These are phyloP conservation scores for Ostrea edulis DNA, from an alignment of 1,140 invertebrate genomes.

Conservation along the genomic window DNA sequence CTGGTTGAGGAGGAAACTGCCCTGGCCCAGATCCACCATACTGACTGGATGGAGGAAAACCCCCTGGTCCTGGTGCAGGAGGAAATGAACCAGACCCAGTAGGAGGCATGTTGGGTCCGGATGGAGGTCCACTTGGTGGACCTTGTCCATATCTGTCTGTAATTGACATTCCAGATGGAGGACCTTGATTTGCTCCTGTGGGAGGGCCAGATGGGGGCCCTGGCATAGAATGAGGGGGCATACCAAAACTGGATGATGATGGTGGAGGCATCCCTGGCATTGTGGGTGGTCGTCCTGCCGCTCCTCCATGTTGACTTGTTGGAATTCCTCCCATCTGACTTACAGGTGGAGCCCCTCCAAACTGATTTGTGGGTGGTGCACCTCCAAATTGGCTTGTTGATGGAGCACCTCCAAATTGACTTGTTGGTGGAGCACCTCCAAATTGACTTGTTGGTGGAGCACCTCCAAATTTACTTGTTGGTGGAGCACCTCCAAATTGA, in stretches of 20 bases:
- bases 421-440: conserved; percentile 10
- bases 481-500: conserved; percentile 15
- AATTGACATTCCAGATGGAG: conserved; percentile 37
- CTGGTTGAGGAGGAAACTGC: conserved; percentile 61
- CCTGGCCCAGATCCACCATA: conserved; percentile 53
- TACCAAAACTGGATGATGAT: conserved; percentile 42
- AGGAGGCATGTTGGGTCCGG: conserved; percentile 19
- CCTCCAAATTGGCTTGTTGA: conserved; percentile 7
- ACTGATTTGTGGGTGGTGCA: conserved; percentile 29
- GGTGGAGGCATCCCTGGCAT: conserved; percentile 45
- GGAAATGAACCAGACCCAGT: conserved; percentile 37
- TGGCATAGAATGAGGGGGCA: conserved; percentile 54
- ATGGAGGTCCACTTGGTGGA: conserved; percentile 34
- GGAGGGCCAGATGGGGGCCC: conserved; percentile 21
- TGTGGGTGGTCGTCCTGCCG: conserved; percentile 45
- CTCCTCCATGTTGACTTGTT: neutral
- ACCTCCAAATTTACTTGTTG: neutral
- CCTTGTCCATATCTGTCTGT: conserved; percentile 12
- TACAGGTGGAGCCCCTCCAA: conserved; percentile 6
- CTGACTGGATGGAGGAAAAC: conserved; percentile 54
- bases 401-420: conserved; percentile 18
- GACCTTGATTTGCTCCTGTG: conserved; percentile 30
- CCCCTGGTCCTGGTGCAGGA: conserved; percentile 53
- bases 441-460: neutral
- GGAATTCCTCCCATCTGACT: conserved; percentile 29